These are phyloP conservation scores for Biston betularia DNA, from an alignment of 2,888 invertebrate species.

Conservation along the genomic window DNA sequence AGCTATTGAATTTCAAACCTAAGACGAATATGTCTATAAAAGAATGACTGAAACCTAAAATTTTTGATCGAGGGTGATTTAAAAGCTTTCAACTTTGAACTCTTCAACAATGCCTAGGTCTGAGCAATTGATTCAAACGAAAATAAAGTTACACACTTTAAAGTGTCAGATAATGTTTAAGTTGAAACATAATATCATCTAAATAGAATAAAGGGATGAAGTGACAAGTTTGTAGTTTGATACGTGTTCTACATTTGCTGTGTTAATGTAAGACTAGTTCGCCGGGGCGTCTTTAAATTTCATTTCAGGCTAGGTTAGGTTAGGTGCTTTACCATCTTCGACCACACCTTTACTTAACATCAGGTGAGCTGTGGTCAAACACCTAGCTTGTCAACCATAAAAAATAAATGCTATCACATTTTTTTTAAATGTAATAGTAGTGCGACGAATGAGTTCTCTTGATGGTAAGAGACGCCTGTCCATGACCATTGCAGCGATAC, in stretches of 20 bases:
- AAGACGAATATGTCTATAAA: not conserved
- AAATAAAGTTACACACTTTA: conserved; percentile 45
- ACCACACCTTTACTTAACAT: too few relatives aligned
- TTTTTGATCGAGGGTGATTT: conserved; percentile 12
- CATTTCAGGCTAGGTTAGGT: too few relatives aligned
- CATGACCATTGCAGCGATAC: too few relatives aligned
- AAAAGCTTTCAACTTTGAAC: conserved; percentile 32
- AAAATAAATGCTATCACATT: too few relatives aligned
- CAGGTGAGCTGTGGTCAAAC: too few relatives aligned
- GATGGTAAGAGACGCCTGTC: too few relatives aligned
- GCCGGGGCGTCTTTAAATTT: too few relatives aligned
- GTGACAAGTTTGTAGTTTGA: not conserved
- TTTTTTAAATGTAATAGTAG: too few relatives aligned
- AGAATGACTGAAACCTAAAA: not conserved
- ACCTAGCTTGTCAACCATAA: too few relatives aligned
- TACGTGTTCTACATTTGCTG: not conserved
- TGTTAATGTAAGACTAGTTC: too few relatives aligned
- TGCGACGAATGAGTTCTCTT: too few relatives aligned
- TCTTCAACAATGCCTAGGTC: conserved; percentile 43
- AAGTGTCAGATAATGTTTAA: conserved; percentile 8
- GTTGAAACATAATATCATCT: not conserved
- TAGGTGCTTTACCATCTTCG: too few relatives aligned
- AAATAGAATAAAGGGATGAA: not conserved
- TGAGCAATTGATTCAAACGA: conserved; percentile 43
- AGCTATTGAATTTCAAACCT: not conserved